Evolutionary conservation across 2,113 vertebrate genomes (phyloP), one percentile per base, ranked within the genome.

Genomic region (Takifugu flavidus): DNA sequence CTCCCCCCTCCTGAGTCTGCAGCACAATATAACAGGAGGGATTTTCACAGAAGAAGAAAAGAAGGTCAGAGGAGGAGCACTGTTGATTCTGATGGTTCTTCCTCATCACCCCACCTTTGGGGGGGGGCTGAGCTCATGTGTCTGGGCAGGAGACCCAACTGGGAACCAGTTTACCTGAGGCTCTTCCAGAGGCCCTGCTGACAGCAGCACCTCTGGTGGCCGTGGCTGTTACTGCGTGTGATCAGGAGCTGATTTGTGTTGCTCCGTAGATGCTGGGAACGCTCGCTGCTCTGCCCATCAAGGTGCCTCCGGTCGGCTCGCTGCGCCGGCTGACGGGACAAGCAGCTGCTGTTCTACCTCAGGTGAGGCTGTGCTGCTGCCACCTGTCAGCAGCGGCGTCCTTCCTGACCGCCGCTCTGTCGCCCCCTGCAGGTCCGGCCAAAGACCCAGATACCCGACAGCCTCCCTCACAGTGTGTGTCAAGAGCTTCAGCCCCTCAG

Each of bases 251-350:
- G 20, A 20, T 4, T 53, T 67, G 2, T 3, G 58, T 59, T 70
- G 43, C 28, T 1, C 52, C 75, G 51, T 92, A 99, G 97, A 89
- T 94, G 88, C 84, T 96, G 92, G 95, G 96, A 89, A 82, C 93
- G 77, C 87, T 95, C 87, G 91, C 94, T 78, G 90, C 95, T 83
- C 90, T 95, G 86, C 96, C 96, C 89, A 93, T 98, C 82, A 95
- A 95, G 77, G 94, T 98, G 90, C 97, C 96, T 95, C 96, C 97
- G 90, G 94, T 98, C 90, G 95, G 96, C 91, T 98, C 96, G 75
- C 92, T 98, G 90, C 95, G 96, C 89, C 92, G 95, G 89, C 92
- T 98, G 93, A 93, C 94, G 62, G 94, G 95, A 90, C 96, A 95
- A 90, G 93, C 94, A 87, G 91, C 93, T 77, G 90, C 93, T 67